Evolutionary conservation across 2,797 vertebrate species (phyloP).

Genomic region (Catostomus latipinnis): DNA sequence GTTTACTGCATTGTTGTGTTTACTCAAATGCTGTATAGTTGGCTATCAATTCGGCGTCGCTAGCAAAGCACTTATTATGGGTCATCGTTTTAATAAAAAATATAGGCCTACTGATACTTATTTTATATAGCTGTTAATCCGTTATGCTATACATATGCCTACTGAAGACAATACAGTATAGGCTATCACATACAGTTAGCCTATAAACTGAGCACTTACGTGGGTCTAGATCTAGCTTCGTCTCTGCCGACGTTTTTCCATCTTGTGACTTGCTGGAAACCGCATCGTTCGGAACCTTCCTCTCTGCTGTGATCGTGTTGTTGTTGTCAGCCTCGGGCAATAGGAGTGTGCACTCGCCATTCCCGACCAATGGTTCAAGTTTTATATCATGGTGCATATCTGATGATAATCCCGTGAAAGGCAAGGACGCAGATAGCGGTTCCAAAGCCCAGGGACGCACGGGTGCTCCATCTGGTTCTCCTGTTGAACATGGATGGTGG

Average conservation of each 20-base stretch:
- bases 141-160: too few relatives aligned
- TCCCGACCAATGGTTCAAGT: constrained; percentile 89
- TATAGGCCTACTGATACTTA: too few relatives aligned
- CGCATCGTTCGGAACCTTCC: constrained; percentile 83
- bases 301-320: constrained; percentile 85
- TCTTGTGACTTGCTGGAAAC: constrained; percentile 81
- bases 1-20: too few relatives aligned
- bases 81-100: neutral
- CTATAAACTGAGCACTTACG: constrained; percentile 81
- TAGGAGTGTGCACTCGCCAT: constrained; percentile 90
- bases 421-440: constrained; percentile 88
- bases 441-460: constrained; percentile 95
- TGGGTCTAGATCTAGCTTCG: constrained; percentile 83
- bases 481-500: constrained; percentile 85
- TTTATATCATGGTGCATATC: constrained; percentile 94
- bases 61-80: neutral
- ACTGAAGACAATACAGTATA: neutral
- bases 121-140: too few relatives aligned
- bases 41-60: neutral
- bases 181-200: neutral
- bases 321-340: constrained; percentile 88
- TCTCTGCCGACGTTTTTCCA: constrained; percentile 81
- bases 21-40: too few relatives aligned
- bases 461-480: constrained; percentile 90
- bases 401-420: constrained; percentile 92